These are phyloP conservation scores for Chionomys nivalis DNA, from an alignment of 2,113 vertebrate genomes.

Conservation along the genomic window DNA sequence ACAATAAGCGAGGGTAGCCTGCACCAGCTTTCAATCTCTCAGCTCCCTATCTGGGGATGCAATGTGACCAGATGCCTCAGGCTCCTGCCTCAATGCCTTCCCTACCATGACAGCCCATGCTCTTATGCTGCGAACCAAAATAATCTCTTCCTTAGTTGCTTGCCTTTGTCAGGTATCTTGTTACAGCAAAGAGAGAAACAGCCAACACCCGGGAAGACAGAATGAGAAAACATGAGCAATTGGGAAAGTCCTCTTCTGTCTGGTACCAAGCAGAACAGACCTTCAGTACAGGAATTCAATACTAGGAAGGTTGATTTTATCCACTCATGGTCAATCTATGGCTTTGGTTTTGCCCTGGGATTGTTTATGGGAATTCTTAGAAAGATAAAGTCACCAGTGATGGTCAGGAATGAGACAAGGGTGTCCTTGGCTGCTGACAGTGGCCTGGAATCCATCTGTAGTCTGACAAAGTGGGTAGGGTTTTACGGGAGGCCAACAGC, in stretches of 20 bases:
- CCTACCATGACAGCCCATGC: not conserved
- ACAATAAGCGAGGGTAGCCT: too few relatives aligned
- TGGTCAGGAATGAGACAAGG: not conserved
- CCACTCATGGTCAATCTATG: not conserved
- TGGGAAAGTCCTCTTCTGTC: not conserved
- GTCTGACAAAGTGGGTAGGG: not conserved
- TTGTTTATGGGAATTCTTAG: slow-evolving; percentile 69
- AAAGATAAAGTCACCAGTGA: slow-evolving; percentile 48
- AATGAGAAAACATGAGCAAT: not conserved
- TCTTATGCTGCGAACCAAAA: not conserved
- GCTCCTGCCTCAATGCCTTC: not conserved
- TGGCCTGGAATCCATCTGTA: not conserved
- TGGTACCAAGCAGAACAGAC: not conserved
- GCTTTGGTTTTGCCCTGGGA: slow-evolving; percentile 3
- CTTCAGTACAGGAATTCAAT: not conserved
- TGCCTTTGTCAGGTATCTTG: not conserved
- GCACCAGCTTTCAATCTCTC: too few relatives aligned
- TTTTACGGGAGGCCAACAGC: not conserved
- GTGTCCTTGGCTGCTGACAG: not conserved
- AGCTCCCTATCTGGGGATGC: not conserved
- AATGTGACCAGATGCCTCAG: not conserved
- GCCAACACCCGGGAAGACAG: not conserved
- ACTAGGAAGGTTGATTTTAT: not conserved
- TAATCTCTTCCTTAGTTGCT: not conserved
- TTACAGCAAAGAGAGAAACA: not conserved